These are phyloP conservation scores for Dioctria rufipes DNA, from an alignment of 2,888 invertebrate genomes.

Conservation along the genomic window DNA sequence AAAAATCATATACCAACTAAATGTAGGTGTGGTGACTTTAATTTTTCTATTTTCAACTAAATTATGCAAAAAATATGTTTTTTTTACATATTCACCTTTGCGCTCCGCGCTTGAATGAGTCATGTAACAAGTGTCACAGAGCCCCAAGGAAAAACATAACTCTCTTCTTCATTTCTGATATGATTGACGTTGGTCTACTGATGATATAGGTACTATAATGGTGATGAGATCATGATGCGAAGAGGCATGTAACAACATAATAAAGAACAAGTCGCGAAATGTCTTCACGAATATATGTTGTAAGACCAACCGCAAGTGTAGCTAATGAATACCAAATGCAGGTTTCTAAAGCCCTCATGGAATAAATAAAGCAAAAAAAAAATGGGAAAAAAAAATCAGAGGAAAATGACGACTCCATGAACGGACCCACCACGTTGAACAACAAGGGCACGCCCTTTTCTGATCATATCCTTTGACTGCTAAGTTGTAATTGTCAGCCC, in stretches of 20 bases:
- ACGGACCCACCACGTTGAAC: conserved; percentile 36
- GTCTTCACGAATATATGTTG: neutral
- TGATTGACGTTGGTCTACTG: no score
- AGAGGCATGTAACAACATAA: neutral
- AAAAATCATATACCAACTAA: no score
- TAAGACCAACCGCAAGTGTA: neutral
- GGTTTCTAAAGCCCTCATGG: neutral
- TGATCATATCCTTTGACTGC: conserved; percentile 17
- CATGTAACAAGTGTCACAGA: no score
- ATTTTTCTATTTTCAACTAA: no score
- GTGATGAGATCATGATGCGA: conserved; percentile 38
- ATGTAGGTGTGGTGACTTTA: no score
- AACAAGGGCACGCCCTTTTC: conserved; percentile 27
- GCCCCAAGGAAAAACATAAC: no score
- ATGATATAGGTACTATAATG: conserved; percentile 26
- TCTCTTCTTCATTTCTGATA: no score
- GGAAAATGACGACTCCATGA: neutral
- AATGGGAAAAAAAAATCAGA: no score
- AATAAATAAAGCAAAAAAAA: neutral
- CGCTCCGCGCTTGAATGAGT: no score
- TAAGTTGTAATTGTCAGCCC: conserved; percentile 16
- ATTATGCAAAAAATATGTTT: no score
- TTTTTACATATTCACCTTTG: no score
- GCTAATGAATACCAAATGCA: conserved; percentile 43
- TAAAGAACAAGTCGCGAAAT: conserved; percentile 18